These are phyloP conservation scores for Diabrotica undecimpunctata DNA, from an alignment of 1,140 invertebrate genomes.

Conservation along the genomic window DNA sequence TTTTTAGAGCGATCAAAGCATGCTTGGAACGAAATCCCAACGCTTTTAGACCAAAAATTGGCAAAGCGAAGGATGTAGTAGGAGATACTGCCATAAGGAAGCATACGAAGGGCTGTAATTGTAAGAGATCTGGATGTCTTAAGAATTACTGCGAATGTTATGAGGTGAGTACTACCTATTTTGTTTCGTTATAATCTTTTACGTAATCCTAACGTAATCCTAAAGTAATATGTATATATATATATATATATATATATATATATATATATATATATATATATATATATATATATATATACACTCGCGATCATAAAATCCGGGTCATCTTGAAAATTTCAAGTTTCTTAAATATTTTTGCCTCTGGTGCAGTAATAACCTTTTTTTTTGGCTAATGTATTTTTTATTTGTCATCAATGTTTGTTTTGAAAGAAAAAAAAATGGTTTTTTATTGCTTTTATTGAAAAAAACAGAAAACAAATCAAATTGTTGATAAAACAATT, in stretches of 20 bases:
- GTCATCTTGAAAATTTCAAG: no score
- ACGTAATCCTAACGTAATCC: neutral
- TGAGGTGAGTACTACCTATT: conserved; percentile 62
- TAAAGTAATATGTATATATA: no score
- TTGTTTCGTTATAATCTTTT: neutral
- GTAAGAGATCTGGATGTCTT: conserved; percentile 96
- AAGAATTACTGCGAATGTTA: conserved; percentile 99
- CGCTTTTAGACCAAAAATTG: conserved; percentile 97
- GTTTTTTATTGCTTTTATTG: no score
- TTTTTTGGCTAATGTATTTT: no score
- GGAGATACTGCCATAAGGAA: conserved; percentile 57
- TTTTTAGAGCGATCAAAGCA: conserved; percentile 76
- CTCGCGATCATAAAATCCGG: no score
- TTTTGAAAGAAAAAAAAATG: no score
- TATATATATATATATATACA: no score
- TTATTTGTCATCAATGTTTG: no score
- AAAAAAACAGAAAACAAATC: no score
- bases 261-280: neutral
- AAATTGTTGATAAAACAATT: no score
- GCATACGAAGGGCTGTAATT: conserved; percentile 99
- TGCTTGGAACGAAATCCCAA: conserved; percentile 92
- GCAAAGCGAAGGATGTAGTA: conserved; percentile 66
- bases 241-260: neutral
- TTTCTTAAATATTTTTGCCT: no score
- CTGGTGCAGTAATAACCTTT: no score